phyloP scores from a whole-genome alignment of 2,797 vertebrate species.

The Argyrosomus regius region DNA sequence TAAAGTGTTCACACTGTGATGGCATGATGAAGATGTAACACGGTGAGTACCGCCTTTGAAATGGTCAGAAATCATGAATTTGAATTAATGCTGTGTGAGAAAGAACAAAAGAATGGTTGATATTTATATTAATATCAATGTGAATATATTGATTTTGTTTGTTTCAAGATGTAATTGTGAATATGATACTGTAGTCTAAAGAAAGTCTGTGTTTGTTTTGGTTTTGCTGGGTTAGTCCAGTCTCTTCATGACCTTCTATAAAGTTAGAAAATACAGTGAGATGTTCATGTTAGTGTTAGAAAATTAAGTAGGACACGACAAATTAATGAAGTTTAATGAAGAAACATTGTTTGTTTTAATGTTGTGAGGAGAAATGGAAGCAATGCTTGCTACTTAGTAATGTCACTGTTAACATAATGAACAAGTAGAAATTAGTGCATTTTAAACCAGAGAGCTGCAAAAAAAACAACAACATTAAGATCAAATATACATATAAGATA shows the following conservation, averaged over 20 bases:
- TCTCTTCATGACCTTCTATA: background rate
- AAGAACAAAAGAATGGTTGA: background rate
- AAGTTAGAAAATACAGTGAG: background rate
- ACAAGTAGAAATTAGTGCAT: background rate
- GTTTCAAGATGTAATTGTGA: background rate
- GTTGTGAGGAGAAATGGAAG: slow-evolving; percentile 13
- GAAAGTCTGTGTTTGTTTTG: background rate
- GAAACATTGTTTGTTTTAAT: slow-evolving; percentile 23
- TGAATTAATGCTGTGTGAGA: background rate
- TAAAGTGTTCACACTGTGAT: background rate
- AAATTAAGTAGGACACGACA: background rate
- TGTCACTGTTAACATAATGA: background rate
- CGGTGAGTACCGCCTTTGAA: background rate
- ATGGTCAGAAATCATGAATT: background rate
- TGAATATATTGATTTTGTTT: background rate
- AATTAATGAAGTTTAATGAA: background rate
- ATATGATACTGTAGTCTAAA: background rate
- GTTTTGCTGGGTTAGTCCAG: background rate
- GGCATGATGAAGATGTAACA: background rate
- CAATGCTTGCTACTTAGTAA: background rate
- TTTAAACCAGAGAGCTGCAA: background rate
- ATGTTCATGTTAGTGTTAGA: slow-evolving; percentile 31
- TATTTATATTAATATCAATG: background rate
- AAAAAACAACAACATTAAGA: background rate
- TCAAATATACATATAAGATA: background rate